Evolutionary conservation across 2,113 vertebrate genomes (phyloP).

Genomic region (Melospiza melodia): DNA sequence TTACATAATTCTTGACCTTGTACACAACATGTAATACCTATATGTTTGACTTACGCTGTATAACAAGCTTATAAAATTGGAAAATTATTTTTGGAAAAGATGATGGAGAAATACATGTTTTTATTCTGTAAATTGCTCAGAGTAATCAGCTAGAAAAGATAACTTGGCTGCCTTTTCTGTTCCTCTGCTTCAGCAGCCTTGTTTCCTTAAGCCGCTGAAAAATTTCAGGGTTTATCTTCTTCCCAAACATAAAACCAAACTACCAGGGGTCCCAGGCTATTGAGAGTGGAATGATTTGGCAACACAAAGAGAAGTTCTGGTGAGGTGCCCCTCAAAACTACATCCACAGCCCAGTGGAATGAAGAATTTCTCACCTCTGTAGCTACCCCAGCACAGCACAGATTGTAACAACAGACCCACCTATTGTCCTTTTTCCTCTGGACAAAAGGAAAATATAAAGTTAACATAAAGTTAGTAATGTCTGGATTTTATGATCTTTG

Average conservation of each 20-base stretch:
- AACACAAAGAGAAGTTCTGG: not conserved
- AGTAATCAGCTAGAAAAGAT: not conserved
- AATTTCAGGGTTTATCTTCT: not conserved
- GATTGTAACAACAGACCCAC: not conserved
- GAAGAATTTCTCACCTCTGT: rapidly evolving
- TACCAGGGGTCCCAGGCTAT: not conserved
- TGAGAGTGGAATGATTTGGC: not conserved
- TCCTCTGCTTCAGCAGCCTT: not conserved
- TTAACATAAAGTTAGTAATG: not conserved
- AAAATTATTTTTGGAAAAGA: not conserved
- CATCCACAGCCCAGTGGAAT: not conserved
- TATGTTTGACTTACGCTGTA: not conserved
- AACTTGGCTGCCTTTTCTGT: not conserved
- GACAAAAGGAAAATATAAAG: not conserved
- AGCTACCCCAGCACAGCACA: rapidly evolving
- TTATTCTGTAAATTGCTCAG: not conserved
- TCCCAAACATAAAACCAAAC: not conserved
- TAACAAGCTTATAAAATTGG: not conserved
- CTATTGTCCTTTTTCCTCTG: not conserved
- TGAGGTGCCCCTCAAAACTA: not conserved
- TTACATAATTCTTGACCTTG: not conserved
- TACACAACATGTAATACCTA: not conserved
- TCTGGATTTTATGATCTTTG: not conserved
- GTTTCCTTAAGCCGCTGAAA: not conserved
- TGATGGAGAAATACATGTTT: not conserved